phyloP scores from a whole-genome alignment of 1,140 invertebrate genomes.

The Ridgeia piscesae region DNA sequence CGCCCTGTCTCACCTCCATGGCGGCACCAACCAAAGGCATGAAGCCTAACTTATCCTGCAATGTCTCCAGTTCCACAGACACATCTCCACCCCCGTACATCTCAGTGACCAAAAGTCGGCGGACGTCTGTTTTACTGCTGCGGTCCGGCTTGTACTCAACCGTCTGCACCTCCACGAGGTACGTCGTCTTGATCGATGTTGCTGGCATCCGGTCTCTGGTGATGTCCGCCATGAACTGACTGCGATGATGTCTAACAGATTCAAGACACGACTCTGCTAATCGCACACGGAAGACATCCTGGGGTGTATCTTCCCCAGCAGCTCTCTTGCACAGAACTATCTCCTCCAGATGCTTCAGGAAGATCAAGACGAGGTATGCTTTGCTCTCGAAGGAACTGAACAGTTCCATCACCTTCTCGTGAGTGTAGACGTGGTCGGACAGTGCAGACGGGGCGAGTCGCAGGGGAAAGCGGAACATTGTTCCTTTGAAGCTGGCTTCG shows the following conservation, averaged over 20 bases:
- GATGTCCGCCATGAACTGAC: not conserved
- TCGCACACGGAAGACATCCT: constrained; percentile 16
- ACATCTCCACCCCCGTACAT: not conserved
- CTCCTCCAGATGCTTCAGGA: constrained; percentile 29
- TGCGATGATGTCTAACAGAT: not conserved
- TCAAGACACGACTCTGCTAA: constrained; percentile 20
- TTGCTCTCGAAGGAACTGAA: constrained; percentile 26
- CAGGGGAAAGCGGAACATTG: constrained; percentile 33
- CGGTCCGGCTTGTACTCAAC: not conserved
- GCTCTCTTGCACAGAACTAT: constrained; percentile 26
- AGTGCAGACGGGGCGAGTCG: constrained; percentile 23
- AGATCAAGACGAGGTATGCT: constrained; percentile 29
- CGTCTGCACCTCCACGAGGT: not conserved
- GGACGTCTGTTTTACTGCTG: not conserved
- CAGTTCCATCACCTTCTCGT: constrained; percentile 28
- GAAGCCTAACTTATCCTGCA: not conserved
- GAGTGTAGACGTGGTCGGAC: constrained; percentile 13
- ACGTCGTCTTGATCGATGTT: not conserved
- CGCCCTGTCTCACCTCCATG: not conserved
- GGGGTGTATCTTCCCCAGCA: constrained; percentile 16
- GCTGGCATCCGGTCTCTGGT: not conserved
- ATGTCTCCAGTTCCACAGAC: not conserved
- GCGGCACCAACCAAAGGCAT: not conserved
- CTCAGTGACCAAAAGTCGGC: not conserved
- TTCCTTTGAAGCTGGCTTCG: constrained; percentile 17